Percentiles rank a stretch among this genome's conserved stretches.
phyloP scores from a whole-genome alignment of 2,797 vertebrate genomes.

The Ptychobarbus kaznakovi region DNA sequence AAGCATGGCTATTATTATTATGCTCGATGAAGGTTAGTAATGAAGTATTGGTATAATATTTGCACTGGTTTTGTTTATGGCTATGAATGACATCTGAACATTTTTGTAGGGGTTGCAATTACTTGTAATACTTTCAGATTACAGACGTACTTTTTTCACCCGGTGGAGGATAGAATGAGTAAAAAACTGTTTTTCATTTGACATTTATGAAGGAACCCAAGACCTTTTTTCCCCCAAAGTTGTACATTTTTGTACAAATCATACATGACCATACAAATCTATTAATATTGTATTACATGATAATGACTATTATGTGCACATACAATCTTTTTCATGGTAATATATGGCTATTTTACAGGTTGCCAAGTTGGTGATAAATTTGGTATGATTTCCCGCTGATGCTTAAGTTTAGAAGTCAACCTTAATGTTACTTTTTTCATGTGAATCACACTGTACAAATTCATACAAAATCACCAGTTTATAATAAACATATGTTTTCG shows the following conservation, averaged over 20 bases:
- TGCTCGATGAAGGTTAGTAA: not conserved
- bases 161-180: too few relatives aligned
- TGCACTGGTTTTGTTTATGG: not conserved
- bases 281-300: not conserved
- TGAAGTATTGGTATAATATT: not conserved
- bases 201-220: not conserved
- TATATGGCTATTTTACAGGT: not conserved
- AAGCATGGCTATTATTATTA: not conserved
- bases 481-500: not conserved
- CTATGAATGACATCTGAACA: not conserved
- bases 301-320: not conserved
- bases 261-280: not conserved
- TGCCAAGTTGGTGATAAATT: not conserved
- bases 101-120: not conserved
- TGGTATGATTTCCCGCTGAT: not conserved
- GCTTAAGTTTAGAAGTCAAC: not conserved
- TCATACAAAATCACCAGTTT: not conserved
- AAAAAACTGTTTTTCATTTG: not conserved
- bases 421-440: not conserved
- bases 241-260: not conserved
- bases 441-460: not conserved
- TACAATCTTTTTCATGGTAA: not conserved
- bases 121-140: not conserved
- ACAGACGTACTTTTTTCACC: not conserved
- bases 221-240: too few relatives aligned